phyloP scores from a whole-genome alignment of 2,113 vertebrate species.

The Callithrix jacchus region DNA sequence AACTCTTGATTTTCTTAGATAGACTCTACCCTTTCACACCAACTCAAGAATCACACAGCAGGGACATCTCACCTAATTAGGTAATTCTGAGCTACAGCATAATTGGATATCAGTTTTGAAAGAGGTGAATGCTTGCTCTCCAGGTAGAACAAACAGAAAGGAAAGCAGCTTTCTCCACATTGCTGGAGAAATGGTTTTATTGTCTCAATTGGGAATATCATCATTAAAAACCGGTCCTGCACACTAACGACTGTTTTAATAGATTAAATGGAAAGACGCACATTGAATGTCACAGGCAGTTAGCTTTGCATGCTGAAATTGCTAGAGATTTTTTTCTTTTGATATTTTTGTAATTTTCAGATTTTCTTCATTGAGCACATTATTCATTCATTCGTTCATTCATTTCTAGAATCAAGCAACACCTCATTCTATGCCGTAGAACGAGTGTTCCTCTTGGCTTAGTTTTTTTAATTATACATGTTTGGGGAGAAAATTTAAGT shows the following conservation, averaged over 20 bases:
- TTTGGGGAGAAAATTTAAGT: background rate
- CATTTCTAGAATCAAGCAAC: too few relatives aligned
- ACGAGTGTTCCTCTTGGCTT: background rate
- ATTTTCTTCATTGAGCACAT: background rate
- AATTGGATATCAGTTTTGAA: background rate
- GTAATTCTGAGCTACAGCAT: background rate
- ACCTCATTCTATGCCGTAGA: too few relatives aligned
- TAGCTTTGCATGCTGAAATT: background rate
- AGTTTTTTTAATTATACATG: background rate
- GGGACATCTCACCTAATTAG: background rate
- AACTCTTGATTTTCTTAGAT: background rate
- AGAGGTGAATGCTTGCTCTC: background rate
- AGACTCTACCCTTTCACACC: background rate
- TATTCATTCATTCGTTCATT: background rate
- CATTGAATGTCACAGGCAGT: background rate
- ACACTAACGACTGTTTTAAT: background rate
- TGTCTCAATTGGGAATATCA: background rate
- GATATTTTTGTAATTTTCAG: background rate
- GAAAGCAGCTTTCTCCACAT: background rate
- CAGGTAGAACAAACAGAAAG: background rate
- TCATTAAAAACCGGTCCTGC: background rate
- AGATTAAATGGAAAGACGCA: background rate
- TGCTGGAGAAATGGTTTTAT: background rate
- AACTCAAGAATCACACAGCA: background rate
- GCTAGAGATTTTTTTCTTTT: background rate